A percentile compares a stretch with the other conserved stretches of the same genome.
phyloP scores from a whole-genome alignment of 2,888 invertebrate species.

The Eurytoma californica region DNA sequence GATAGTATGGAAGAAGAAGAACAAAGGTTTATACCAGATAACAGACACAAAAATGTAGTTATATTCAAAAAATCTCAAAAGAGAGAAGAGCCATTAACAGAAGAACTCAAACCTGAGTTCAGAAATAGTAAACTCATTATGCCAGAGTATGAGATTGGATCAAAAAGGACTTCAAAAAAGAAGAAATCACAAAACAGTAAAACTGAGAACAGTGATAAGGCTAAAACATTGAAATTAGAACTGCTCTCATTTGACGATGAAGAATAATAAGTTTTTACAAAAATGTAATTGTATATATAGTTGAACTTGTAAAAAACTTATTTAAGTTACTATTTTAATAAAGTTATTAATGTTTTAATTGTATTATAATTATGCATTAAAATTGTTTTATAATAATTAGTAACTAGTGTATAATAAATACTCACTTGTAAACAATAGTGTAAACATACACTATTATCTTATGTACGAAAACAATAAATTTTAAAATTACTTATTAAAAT shows the following conservation, averaged over 20 bases:
- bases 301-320: conserved; percentile 12
- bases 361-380: no score
- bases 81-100: conserved; percentile 2
- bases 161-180: conserved; percentile 71
- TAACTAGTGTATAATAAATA: background rate
- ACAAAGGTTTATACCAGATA: background rate
- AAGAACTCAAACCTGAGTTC: conserved; percentile 76
- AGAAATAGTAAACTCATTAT: conserved; percentile 84
- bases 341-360: background rate
- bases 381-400: background rate
- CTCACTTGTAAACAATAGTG: no score
- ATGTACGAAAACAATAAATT: no score
- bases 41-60: conserved; percentile 47
- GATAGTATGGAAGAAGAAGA: conserved; percentile 5
- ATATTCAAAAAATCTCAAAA: conserved; percentile 64
- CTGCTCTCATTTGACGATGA: conserved; percentile 78
- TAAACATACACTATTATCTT: no score
- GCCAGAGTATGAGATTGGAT: conserved; percentile 90
- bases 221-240: conserved; percentile 76
- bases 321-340: conserved; percentile 30
- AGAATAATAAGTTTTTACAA: conserved; percentile 61
- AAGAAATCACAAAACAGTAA: conserved; percentile 53
- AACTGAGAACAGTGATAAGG: conserved; percentile 59
- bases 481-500: no score
- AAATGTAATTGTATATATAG: conserved; percentile 7